Conservation (phyloP, 2,113 vertebrate genomes). For the Sinosuthora webbiana region DNA sequence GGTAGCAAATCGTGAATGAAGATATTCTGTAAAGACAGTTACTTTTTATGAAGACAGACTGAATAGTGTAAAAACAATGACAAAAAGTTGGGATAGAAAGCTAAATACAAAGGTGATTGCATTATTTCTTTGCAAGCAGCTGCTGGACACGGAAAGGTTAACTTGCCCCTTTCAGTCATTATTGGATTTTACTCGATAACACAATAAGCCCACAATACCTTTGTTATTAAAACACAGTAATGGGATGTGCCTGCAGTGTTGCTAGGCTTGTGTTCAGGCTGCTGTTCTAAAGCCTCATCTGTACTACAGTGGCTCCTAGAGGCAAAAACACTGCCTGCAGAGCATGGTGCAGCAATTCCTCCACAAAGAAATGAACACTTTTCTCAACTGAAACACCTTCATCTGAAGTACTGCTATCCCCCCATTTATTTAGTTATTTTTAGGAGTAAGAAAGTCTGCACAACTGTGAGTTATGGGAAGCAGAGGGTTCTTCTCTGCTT, state of each 20-base stretch:
- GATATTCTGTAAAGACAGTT: neutral
- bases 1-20: neutral
- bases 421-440: neutral
- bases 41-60: conserved; percentile 5
- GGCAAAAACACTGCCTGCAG: neutral
- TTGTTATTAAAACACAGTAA: neutral
- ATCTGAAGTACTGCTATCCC: neutral
- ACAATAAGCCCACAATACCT: conserved; percentile 1
- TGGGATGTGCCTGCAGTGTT: neutral
- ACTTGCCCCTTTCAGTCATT: neutral
- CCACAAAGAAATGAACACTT: neutral
- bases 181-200: conserved; percentile 24
- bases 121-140: conserved; percentile 32
- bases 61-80: neutral
- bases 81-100: neutral
- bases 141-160: conserved; percentile 43
- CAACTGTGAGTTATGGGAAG: neutral
- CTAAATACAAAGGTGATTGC: neutral
- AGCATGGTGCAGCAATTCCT: neutral
- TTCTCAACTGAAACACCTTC: neutral
- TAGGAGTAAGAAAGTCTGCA: neutral
- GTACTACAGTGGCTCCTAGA: neutral
- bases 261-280: neutral
- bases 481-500: neutral
- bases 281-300: neutral